These are phyloP conservation scores for Dastarcus helophoroides DNA, from an alignment of 2,888 invertebrate genomes.

Conservation along the genomic window DNA sequence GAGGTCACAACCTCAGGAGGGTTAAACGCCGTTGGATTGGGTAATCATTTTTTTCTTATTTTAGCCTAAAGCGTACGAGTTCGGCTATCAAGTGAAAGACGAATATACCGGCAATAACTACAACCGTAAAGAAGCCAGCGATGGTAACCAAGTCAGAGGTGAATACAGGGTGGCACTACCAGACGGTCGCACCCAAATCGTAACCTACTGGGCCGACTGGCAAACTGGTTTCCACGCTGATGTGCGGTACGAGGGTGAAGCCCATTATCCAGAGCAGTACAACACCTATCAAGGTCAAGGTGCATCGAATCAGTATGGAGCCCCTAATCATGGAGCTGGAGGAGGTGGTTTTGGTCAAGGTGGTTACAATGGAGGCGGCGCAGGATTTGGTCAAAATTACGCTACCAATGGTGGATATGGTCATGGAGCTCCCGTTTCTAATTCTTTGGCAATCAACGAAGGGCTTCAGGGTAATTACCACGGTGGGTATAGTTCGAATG, in stretches of 20 bases:
- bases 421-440: too few relatives aligned
- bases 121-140: slow-evolving; percentile 56
- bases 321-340: too few relatives aligned
- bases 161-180: slow-evolving; percentile 50
- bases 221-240: slow-evolving; percentile 69
- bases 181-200: slow-evolving; percentile 53
- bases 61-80: slow-evolving; percentile 65
- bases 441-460: too few relatives aligned
- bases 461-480: too few relatives aligned
- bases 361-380: slow-evolving; percentile 4
- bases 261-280: slow-evolving; percentile 50
- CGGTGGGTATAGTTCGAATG: slow-evolving; percentile 11
- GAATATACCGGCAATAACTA: slow-evolving; percentile 64
- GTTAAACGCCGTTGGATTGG: too few relatives aligned
- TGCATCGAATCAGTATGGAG: slow-evolving; percentile 11
- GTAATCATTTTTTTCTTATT: slow-evolving; percentile 23
- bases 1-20: too few relatives aligned
- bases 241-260: slow-evolving; percentile 59
- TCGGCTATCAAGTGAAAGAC: slow-evolving; percentile 70
- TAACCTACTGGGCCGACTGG: slow-evolving; percentile 71
- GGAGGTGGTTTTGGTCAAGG: slow-evolving; percentile 6
- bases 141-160: slow-evolving; percentile 56
- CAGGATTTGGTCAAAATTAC: too few relatives aligned
- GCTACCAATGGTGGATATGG: too few relatives aligned
- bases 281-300: slow-evolving; percentile 20